phyloP scores from a whole-genome alignment of 1,140 invertebrate genomes.

The Acyrthosiphon pisum region DNA sequence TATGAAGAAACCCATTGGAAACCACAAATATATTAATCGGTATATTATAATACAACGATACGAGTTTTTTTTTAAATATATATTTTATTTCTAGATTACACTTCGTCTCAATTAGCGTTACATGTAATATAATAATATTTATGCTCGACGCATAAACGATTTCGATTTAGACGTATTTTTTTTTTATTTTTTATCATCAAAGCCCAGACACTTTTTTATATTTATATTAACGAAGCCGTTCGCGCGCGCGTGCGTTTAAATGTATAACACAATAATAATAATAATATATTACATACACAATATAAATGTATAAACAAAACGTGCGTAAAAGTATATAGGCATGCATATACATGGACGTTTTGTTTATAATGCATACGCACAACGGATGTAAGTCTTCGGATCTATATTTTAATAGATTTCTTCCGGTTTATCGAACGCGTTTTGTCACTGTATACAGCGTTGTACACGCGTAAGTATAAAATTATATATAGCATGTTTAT shows the following conservation, averaged over 20 bases:
- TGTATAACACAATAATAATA: background rate
- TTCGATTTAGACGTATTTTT: background rate
- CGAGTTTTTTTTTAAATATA: background rate
- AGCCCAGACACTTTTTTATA: constrained; percentile 3
- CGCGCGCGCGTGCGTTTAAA: background rate
- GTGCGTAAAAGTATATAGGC: background rate
- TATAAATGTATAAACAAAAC: background rate
- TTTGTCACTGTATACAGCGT: background rate
- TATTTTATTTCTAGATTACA: constrained; percentile 17
- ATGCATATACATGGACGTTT: background rate
- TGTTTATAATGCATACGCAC: background rate
- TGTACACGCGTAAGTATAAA: background rate
- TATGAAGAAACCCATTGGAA: background rate
- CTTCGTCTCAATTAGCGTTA: constrained; percentile 31
- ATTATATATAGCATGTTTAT: background rate
- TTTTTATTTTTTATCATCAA: background rate
- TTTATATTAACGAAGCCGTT: constrained; percentile 32
- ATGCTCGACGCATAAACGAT: background rate
- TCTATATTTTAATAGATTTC: background rate
- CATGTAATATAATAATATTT: constrained; percentile 29
- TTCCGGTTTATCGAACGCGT: background rate
- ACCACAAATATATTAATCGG: constrained; percentile 26
- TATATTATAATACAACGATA: constrained; percentile 36
- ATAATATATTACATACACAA: background rate
- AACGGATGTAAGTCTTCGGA: background rate